phyloP scores from a whole-genome alignment of 1,140 invertebrate genomes.

The Luehdorfia chinensis region DNA sequence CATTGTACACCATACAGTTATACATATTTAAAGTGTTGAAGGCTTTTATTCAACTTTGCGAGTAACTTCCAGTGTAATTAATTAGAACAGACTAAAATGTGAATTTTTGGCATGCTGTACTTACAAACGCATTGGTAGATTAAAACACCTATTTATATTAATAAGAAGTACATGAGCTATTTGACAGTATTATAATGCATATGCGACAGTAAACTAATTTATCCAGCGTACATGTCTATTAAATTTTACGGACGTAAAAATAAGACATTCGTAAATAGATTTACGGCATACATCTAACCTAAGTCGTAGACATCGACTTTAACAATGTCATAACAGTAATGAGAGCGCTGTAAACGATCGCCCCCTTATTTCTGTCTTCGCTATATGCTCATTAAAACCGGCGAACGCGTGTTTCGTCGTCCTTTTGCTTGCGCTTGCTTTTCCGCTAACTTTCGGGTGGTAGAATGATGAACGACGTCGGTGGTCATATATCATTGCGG shows the following conservation, averaged over 20 bases:
- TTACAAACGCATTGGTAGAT: too few relatives aligned
- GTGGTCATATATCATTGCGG: slow-evolving; percentile 71
- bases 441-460: slow-evolving; percentile 74
- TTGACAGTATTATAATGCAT: too few relatives aligned
- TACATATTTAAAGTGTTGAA: too few relatives aligned
- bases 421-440: slow-evolving; percentile 52
- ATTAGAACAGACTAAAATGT: too few relatives aligned
- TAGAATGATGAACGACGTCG: slow-evolving; percentile 70
- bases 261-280: slow-evolving; percentile 24
- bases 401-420: slow-evolving; percentile 38
- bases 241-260: slow-evolving; percentile 12
- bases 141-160: too few relatives aligned
- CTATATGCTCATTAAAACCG: slow-evolving; percentile 69
- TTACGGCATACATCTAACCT: slow-evolving; percentile 41
- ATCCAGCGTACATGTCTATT: slow-evolving; percentile 6
- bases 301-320: slow-evolving; percentile 43
- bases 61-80: too few relatives aligned
- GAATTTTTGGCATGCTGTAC: too few relatives aligned
- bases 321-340: slow-evolving; percentile 69
- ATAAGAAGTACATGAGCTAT: too few relatives aligned
- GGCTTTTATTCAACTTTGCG: too few relatives aligned
- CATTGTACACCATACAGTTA: too few relatives aligned
- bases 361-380: slow-evolving; percentile 69
- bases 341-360: slow-evolving; percentile 52
- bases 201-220: slow-evolving; percentile 17